Evolutionary conservation across 2,888 invertebrate species (phyloP).

Genomic region (Dermolepida albohirtum): DNA sequence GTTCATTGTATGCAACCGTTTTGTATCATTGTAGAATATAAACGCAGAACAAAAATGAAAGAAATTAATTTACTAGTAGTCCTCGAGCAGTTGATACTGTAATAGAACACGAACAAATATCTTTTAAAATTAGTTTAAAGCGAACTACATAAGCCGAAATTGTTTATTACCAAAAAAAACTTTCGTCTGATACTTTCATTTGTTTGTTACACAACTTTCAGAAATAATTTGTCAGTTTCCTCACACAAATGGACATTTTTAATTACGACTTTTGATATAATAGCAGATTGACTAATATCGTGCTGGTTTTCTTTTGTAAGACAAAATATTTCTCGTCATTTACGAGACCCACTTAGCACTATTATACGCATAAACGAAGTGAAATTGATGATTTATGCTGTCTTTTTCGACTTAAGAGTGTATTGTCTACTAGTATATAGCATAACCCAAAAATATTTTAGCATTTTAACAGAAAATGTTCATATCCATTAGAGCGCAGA

Average conservation of each 20-base stretch:
- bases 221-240: constrained; percentile 21
- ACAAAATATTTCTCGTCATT: constrained; percentile 4
- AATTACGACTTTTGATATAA: constrained; percentile 19
- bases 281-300: constrained; percentile 7
- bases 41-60: too few species aligned
- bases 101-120: too few species aligned
- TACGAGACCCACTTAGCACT: constrained; percentile 8
- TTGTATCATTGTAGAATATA: too few species aligned
- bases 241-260: constrained; percentile 20
- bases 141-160: too few species aligned
- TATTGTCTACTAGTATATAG: too few species aligned
- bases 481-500: too few species aligned
- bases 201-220: constrained; percentile 12
- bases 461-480: too few species aligned
- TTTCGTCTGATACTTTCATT: constrained; percentile 20
- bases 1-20: too few species aligned
- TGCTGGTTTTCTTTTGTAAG: constrained; percentile 17
- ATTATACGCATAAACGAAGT: constrained; percentile 11
- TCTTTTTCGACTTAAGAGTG: background rate
- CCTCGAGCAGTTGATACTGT: too few species aligned
- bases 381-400: constrained; percentile 22
- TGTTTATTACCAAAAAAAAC: constrained; percentile 2
- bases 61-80: too few species aligned
- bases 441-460: too few species aligned
- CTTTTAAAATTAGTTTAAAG: too few species aligned